phyloP scores from a whole-genome alignment of 2,113 vertebrate genomes.

The Gymnocephalus cernua region DNA sequence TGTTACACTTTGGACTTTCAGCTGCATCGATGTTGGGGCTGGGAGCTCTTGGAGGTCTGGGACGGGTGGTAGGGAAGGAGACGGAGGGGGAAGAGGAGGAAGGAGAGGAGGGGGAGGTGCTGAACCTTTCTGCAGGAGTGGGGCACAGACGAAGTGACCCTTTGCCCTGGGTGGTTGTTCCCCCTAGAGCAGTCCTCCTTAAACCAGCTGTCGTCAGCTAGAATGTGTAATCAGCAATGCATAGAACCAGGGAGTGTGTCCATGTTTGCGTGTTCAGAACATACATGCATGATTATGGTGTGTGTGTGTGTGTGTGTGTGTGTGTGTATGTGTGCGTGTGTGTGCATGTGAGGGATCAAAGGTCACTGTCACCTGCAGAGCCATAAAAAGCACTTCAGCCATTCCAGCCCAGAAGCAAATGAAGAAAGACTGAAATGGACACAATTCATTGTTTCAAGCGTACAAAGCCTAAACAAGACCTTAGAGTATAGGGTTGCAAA shows the following conservation, averaged over 20 bases:
- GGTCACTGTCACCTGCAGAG: constrained; percentile 19
- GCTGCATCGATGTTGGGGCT: constrained; percentile 88
- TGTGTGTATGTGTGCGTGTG: background rate
- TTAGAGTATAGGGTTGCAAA: background rate
- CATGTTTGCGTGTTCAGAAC: background rate
- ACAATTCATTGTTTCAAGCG: background rate
- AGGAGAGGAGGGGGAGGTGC: constrained; percentile 80
- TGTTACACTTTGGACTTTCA: constrained; percentile 90
- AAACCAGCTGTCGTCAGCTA: constrained; percentile 91
- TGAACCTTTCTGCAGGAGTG: constrained; percentile 88
- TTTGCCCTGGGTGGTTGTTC: constrained; percentile 93
- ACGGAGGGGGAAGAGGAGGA: constrained; percentile 64
- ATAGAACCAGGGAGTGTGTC: background rate
- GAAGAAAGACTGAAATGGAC: background rate
- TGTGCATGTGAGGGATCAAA: background rate
- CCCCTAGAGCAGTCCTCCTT: constrained; percentile 89
- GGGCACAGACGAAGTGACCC: constrained; percentile 54
- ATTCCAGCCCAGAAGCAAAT: constrained; percentile 14
- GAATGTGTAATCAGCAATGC: background rate
- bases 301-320: background rate
- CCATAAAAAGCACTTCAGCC: constrained; percentile 22
- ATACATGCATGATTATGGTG: background rate
- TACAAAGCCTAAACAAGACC: background rate
- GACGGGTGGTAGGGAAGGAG: constrained; percentile 47
- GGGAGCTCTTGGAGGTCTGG: constrained; percentile 71